phyloP scores from a whole-genome alignment of 2,797 vertebrate species.

The Megaceryle alcyon region DNA sequence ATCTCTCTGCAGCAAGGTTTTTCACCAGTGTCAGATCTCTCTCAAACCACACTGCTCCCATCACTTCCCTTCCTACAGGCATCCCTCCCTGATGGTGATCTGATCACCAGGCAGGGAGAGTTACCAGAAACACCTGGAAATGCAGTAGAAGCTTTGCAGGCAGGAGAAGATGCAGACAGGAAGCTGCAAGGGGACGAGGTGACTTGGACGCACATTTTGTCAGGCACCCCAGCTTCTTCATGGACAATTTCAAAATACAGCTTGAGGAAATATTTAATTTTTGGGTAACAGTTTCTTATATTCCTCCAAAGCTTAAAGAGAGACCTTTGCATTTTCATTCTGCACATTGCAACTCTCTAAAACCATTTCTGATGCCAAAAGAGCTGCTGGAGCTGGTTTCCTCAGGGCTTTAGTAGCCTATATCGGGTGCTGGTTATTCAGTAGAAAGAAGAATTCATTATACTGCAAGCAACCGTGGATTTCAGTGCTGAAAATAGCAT shows the following conservation, averaged over 20 bases:
- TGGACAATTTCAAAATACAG: background rate
- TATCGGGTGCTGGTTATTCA: background rate
- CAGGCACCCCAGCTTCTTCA: background rate
- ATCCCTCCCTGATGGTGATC: background rate
- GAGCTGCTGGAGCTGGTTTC: background rate
- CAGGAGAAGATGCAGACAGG: background rate
- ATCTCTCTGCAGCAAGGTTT: background rate
- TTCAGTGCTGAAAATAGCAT: conserved; percentile 4
- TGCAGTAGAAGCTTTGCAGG: background rate
- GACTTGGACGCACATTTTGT: background rate
- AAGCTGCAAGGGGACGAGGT: background rate
- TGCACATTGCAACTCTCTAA: background rate
- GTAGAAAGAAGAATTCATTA: conserved; percentile 22
- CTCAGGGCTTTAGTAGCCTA: background rate
- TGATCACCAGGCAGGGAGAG: background rate
- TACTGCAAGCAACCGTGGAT: background rate
- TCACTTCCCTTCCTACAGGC: background rate
- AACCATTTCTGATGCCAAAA: background rate
- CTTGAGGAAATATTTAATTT: background rate
- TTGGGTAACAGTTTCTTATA: background rate
- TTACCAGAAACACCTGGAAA: background rate
- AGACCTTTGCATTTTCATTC: background rate
- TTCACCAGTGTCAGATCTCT: background rate
- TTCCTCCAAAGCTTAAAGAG: background rate
- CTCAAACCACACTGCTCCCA: background rate